phyloP scores from a whole-genome alignment of 2,888 invertebrate genomes.

The Orgyia antiqua region DNA sequence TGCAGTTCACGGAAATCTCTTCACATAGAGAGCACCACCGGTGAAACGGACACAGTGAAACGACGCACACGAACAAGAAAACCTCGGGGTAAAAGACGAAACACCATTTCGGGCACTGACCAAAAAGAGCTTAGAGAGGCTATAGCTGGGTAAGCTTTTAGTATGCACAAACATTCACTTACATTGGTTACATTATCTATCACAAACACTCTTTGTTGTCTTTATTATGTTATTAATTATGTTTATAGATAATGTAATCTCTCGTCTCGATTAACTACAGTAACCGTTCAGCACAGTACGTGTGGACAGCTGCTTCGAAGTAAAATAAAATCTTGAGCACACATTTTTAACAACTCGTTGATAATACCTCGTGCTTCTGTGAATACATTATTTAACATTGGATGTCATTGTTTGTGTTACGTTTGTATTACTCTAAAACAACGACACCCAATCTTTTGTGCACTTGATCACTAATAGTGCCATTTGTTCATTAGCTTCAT shows the following conservation, averaged over 20 bases:
- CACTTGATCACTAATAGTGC: constrained; percentile 74
- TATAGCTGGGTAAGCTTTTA: constrained; percentile 87
- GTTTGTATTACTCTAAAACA: constrained; percentile 37
- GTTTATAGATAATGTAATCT: constrained; percentile 60
- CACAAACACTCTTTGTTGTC: constrained; percentile 24
- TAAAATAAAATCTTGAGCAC: constrained; percentile 59
- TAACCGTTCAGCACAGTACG: constrained; percentile 65
- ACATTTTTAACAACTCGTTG: constrained; percentile 60
- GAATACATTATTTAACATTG: constrained; percentile 68
- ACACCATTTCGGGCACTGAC: constrained; percentile 94
- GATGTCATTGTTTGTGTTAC: constrained; percentile 59
- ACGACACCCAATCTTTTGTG: constrained; percentile 62
- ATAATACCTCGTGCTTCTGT: constrained; percentile 71
- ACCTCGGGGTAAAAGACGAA: constrained; percentile 90
- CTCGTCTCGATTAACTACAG: constrained; percentile 49
- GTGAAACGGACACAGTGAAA: constrained; percentile 81
- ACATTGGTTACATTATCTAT: constrained; percentile 59
- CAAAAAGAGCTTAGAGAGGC: constrained; percentile 93
- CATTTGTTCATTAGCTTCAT: constrained; percentile 72
- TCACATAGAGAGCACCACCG: constrained; percentile 68
- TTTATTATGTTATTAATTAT: constrained; percentile 7
- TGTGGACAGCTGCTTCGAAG: constrained; percentile 65
- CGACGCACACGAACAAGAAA: constrained; percentile 85
- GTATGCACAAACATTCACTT: constrained; percentile 61
- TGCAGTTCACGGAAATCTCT: constrained; percentile 90